Evolutionary conservation across 2,113 vertebrate species (phyloP).

Genomic region (Callopanchax toddi): DNA sequence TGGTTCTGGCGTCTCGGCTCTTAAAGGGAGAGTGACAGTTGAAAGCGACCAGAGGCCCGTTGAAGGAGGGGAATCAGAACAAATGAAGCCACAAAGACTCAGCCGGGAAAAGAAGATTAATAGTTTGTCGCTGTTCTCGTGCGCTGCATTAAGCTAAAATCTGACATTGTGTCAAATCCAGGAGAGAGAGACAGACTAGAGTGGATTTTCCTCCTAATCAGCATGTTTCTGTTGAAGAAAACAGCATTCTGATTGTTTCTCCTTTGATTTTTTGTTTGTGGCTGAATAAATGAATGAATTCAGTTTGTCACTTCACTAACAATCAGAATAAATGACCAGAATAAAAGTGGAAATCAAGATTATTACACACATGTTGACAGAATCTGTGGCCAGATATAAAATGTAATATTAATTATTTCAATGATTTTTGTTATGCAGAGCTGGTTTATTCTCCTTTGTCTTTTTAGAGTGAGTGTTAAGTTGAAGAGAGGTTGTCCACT

Average conservation of each 20-base stretch:
- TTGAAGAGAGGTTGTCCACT: too few relatives aligned
- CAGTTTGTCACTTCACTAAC: too few relatives aligned
- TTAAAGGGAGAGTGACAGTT: conserved; percentile 50
- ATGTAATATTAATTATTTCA: too few relatives aligned
- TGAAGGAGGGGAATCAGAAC: conserved; percentile 36
- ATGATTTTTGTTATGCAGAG: too few relatives aligned
- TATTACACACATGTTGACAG: too few relatives aligned
- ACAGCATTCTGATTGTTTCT: background rate
- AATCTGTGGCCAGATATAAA: too few relatives aligned
- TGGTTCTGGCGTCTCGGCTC: conserved; percentile 27
- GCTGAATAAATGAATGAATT: too few relatives aligned
- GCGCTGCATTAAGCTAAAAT: conserved; percentile 11
- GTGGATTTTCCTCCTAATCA: conserved; percentile 4
- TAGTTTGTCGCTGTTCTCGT: conserved; percentile 30
- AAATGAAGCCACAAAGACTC: conserved; percentile 23
- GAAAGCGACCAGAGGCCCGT: conserved; percentile 33
- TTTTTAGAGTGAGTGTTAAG: too few relatives aligned
- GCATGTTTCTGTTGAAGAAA: conserved; percentile 6
- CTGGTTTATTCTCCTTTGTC: too few relatives aligned
- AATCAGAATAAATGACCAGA: too few relatives aligned
- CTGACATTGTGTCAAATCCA: conserved; percentile 21
- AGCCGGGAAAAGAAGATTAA: conserved; percentile 29
- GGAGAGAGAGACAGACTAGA: conserved; percentile 2
- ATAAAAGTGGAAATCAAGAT: too few relatives aligned
- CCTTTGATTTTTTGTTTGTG: background rate